Percentiles rank a stretch among this genome's conserved stretches.
Conservation (phyloP, 2,113 vertebrate species). For the Meriones unguiculatus region DNA sequence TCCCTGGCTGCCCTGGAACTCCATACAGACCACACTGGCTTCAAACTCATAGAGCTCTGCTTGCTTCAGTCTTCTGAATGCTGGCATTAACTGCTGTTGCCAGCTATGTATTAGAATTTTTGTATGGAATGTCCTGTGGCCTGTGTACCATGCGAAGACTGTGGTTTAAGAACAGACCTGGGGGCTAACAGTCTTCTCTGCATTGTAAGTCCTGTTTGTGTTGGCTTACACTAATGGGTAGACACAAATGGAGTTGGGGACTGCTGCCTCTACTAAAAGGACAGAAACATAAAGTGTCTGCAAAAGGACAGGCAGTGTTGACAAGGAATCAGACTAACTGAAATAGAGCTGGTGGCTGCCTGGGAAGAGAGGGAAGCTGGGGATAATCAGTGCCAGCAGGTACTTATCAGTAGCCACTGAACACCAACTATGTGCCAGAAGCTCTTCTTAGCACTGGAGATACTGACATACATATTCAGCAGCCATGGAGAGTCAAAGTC, state of each 20-base stretch:
- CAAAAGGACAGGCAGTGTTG: not conserved
- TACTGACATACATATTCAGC: not conserved
- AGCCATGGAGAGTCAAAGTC: not conserved
- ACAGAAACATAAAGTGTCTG: constrained; percentile 52
- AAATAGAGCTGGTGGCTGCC: constrained; percentile 30
- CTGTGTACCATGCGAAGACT: not conserved
- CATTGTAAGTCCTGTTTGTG: not conserved
- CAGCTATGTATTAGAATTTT: not conserved
- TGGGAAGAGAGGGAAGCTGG: not conserved
- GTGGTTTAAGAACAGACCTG: not conserved
- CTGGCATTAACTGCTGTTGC: not conserved
- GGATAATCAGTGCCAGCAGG: not conserved
- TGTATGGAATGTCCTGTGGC: constrained; percentile 23
- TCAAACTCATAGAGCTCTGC: not conserved
- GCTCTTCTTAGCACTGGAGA: not conserved
- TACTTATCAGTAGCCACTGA: constrained; percentile 18
- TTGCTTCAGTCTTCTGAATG: not conserved
- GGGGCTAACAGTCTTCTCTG: constrained; percentile 11
- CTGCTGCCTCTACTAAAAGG: not conserved
- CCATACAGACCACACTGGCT: not conserved
- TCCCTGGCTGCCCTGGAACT: not conserved
- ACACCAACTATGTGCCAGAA: not conserved
- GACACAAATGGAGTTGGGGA: not conserved
- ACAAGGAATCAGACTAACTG: not conserved
- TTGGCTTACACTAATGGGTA: not conserved